These are phyloP conservation scores for Halesus radiatus DNA, from an alignment of 1,140 invertebrate genomes.

Conservation along the genomic window DNA sequence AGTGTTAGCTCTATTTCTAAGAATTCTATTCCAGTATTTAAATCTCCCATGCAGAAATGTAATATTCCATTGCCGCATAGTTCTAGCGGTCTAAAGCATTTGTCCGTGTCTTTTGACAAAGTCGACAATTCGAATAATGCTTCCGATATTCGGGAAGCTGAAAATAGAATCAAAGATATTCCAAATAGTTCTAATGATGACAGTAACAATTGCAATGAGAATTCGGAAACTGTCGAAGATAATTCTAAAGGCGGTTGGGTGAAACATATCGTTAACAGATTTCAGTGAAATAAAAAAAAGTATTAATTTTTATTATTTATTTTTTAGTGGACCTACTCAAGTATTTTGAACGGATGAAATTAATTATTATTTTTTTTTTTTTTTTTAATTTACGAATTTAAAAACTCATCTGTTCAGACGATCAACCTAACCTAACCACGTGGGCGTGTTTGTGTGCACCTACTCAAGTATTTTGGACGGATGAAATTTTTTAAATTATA, in stretches of 20 bases:
- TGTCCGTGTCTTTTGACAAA: neutral
- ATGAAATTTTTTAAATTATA: too few species aligned
- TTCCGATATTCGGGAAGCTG: neutral
- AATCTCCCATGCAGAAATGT: slow-evolving; percentile 36
- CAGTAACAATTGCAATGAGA: neutral
- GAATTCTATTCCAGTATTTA: slow-evolving; percentile 30
- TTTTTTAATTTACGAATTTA: too few species aligned
- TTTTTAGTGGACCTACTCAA: too few species aligned
- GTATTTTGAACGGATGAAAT: too few species aligned
- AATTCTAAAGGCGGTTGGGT: slow-evolving; percentile 67
- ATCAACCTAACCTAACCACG: too few species aligned
- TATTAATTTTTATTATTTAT: neutral
- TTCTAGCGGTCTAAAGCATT: slow-evolving; percentile 6
- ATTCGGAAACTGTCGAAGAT: slow-evolving; percentile 49
- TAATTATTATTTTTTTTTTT: too few species aligned
- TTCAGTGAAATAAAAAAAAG: slow-evolving; percentile 63
- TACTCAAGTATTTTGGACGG: too few species aligned
- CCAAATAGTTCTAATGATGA: neutral
- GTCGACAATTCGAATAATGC: neutral
- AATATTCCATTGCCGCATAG: slow-evolving; percentile 44
- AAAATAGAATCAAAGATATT: neutral
- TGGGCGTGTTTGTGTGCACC: too few species aligned
- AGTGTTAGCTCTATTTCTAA: slow-evolving; percentile 13
- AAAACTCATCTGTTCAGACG: too few species aligned
- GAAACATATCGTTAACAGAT: slow-evolving; percentile 70